These are phyloP conservation scores for Scytalopus superciliaris DNA, from an alignment of 2,113 vertebrate genomes.

Conservation along the genomic window DNA sequence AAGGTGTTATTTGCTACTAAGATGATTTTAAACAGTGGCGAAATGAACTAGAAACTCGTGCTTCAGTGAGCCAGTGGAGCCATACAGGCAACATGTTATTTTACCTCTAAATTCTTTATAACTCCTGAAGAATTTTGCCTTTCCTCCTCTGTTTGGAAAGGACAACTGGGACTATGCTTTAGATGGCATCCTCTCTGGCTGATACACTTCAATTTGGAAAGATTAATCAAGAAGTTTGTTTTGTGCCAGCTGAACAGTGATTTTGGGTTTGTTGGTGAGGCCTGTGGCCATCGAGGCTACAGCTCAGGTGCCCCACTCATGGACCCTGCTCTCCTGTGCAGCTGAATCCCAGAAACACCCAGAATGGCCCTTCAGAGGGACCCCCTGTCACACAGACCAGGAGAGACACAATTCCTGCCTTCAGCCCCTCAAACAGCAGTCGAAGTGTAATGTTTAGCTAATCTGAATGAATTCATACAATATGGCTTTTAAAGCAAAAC, in stretches of 20 bases:
- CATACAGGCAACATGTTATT: background rate
- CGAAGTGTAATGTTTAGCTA: background rate
- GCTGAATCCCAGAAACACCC: background rate
- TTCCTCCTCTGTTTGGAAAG: background rate
- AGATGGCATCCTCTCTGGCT: background rate
- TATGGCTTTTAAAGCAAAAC: background rate
- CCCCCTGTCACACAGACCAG: too few species aligned
- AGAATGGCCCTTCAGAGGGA: background rate
- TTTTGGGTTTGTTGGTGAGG: background rate
- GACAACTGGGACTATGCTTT: background rate
- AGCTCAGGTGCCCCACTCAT: background rate
- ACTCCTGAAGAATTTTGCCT: background rate
- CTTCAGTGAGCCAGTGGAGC: rapidly evolving
- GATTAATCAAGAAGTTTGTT: background rate
- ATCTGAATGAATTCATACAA: rapidly evolving
- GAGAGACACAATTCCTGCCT: background rate
- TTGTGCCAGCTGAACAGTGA: background rate
- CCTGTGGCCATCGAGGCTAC: background rate
- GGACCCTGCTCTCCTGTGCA: rapidly evolving
- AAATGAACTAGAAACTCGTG: background rate
- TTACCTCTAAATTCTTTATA: background rate
- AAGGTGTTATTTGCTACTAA: background rate
- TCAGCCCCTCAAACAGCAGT: background rate
- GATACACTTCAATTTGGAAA: background rate
- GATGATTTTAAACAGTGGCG: background rate